Evolutionary conservation across 2,113 vertebrate genomes (phyloP).

Genomic region (human (Homo sapiens)): GRCh38 chr6:162808001-162808500

Average conservation of each 20-base stretch:
- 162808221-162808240: background rate
- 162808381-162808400: background rate
- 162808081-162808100: background rate
- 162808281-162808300: background rate
- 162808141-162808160: background rate
- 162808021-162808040: background rate
- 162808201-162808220: background rate
- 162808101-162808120: background rate
- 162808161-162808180: background rate
- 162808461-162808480: slow-evolving; percentile 22
- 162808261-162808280: background rate
- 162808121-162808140: background rate
- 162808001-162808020: background rate
- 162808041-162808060: background rate
- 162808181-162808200: background rate
- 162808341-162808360: background rate
- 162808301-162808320: background rate
- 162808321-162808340: background rate
- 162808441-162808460: background rate
- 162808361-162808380: background rate
- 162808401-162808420: background rate
- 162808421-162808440: background rate
- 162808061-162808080: background rate
- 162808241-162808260: background rate
- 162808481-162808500: slow-evolving; percentile 10